phyloP scores from a whole-genome alignment of 1,140 invertebrate species.

The Phocides pigmalion region DNA sequence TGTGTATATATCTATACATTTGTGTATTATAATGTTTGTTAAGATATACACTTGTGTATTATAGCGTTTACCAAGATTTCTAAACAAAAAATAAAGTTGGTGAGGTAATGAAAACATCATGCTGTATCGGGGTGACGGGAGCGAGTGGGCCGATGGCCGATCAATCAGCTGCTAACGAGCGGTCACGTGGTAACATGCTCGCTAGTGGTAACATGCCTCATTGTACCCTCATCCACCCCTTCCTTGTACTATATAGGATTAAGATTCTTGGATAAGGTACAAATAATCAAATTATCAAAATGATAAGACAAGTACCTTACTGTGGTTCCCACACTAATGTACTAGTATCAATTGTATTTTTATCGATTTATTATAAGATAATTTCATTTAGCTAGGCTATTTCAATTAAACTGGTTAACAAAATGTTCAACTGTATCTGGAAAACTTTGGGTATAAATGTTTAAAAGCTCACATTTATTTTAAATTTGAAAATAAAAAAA shows the following conservation, averaged over 20 bases:
- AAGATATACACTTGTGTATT: too few species aligned
- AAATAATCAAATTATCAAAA: slow-evolving; percentile 9
- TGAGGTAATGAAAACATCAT: slow-evolving; percentile 41
- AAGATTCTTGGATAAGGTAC: slow-evolving; percentile 14
- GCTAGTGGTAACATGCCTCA: slow-evolving; percentile 15
- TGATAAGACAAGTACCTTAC: not conserved
- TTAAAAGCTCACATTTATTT: not conserved
- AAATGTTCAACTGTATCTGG: too few species aligned
- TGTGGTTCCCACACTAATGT: not conserved
- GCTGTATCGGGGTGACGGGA: slow-evolving; percentile 54
- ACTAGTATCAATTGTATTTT: too few species aligned
- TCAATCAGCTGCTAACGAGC: slow-evolving; percentile 79
- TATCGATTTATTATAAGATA: too few species aligned
- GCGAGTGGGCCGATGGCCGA: slow-evolving; percentile 61
- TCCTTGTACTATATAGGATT: slow-evolving; percentile 20
- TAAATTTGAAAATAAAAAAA: not conserved
- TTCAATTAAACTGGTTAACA: too few species aligned
- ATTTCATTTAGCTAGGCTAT: too few species aligned
- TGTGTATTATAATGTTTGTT: too few species aligned
- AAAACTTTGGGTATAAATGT: not conserved
- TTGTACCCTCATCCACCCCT: slow-evolving; percentile 21
- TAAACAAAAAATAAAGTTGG: not conserved
- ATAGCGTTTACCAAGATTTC: too few species aligned
- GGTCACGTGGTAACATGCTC: slow-evolving; percentile 52
- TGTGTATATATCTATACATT: too few species aligned